phyloP scores from a whole-genome alignment of 2,797 vertebrate genomes.

The Acrocephalus scirpaceus region DNA sequence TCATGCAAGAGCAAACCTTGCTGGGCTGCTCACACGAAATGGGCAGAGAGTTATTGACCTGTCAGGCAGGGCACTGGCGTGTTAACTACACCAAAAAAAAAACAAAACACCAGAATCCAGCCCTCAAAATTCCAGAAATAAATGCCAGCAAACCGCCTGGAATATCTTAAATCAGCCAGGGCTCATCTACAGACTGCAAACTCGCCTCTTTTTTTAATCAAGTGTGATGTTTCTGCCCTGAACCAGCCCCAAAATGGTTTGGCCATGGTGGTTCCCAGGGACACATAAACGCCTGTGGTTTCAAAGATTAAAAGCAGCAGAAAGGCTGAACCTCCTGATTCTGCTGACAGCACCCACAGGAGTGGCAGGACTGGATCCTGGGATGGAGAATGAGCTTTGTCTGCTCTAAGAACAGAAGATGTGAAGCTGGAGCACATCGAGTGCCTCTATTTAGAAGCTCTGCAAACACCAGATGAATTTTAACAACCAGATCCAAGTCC shows the following conservation, averaged over 20 bases:
- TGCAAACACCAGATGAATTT: slow-evolving; percentile 53
- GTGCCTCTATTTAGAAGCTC: slow-evolving; percentile 20
- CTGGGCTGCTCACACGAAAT: background rate
- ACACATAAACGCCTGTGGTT: background rate
- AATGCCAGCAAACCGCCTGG: background rate
- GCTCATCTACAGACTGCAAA: background rate
- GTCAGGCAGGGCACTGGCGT: background rate
- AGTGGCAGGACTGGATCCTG: background rate
- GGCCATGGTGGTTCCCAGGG: background rate
- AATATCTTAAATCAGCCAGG: background rate
- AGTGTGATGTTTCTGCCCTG: background rate
- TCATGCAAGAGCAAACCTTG: slow-evolving; percentile 9
- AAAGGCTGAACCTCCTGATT: background rate
- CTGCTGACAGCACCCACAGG: background rate
- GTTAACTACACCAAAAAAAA: background rate
- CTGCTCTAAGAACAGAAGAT: background rate
- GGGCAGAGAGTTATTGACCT: slow-evolving; percentile 29
- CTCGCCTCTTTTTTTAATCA: background rate
- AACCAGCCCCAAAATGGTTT: background rate
- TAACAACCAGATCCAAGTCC: slow-evolving; percentile 45
- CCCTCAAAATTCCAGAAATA: background rate
- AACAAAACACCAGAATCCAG: background rate
- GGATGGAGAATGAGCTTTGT: background rate
- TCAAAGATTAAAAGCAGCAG: background rate
- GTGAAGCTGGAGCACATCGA: slow-evolving; percentile 17